A percentile compares a stretch with the other conserved stretches of the same genome.
These are phyloP conservation scores for Eriocheir sinensis DNA, from an alignment of 1,140 invertebrate species.

Conservation along the genomic window DNA sequence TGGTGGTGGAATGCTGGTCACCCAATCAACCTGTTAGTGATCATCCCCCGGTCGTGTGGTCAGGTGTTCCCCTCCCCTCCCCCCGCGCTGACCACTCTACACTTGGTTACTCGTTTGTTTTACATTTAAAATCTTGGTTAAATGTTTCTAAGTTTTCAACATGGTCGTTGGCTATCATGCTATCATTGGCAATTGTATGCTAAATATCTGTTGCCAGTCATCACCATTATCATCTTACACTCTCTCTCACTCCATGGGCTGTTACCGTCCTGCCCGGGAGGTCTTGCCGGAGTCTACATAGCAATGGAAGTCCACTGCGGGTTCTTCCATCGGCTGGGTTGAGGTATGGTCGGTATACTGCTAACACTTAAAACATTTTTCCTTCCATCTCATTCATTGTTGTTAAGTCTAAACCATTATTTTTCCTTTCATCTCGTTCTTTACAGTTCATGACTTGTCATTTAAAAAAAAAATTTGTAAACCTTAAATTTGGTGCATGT, in stretches of 20 bases:
- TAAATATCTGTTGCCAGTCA: background rate
- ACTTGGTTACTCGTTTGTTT: background rate
- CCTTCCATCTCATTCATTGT: background rate
- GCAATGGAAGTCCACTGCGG: conserved; percentile 2
- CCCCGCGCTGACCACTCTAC: background rate
- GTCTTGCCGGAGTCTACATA: background rate
- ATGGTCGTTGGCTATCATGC: background rate
- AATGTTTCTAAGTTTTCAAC: background rate
- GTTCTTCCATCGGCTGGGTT: conserved; percentile 20
- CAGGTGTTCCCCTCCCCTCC: background rate
- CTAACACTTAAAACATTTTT: background rate
- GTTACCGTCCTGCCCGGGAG: conserved; percentile 7
- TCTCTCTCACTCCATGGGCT: conserved; percentile 12
- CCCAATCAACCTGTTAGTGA: background rate
- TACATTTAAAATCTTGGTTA: background rate
- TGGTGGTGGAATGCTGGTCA: background rate
- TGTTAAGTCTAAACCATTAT: background rate
- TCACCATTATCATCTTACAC: background rate
- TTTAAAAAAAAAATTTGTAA: no score
- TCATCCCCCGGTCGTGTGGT: conserved; percentile 8
- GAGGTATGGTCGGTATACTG: background rate
- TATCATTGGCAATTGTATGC: conserved; percentile 6
- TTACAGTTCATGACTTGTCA: background rate
- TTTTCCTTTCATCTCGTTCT: background rate
- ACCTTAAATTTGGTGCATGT: background rate